Base-by-base conservation (phyloP, 2,797 vertebrate species). In the Hoplostethus mediterraneus region DNA sequence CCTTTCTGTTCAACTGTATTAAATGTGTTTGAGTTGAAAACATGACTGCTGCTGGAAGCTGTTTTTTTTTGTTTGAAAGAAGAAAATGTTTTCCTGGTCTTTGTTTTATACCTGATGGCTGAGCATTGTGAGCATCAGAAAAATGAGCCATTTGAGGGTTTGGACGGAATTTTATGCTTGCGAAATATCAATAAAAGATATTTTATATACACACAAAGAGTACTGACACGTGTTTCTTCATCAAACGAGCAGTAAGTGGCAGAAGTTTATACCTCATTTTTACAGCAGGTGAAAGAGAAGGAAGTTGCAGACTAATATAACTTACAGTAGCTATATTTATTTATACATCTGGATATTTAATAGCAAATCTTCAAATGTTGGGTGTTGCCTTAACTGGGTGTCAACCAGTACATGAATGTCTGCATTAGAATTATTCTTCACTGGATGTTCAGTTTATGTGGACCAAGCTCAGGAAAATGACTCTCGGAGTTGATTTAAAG, bases 141-240 rank as follows among this genome's bases (percentile, higher is more conserved):
- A 21, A 17, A 80, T 16, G 10, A 85, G 60, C 55, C 57, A 31
- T 77, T 70, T 71, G 60, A 84, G 63, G 55, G 56, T 65, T 65
- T 58, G 67, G 21, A 51, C 70, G 36, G 60, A 87, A 77, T 58
- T 88, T 87, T 73, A 87, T 90, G 92, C 89, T 90, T 93, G 90
- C 91, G 88, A 90, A 92, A 89, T 88, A 92, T 88, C 82, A 95
- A 95, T 95, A 94, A 95, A 95, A 76, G 71, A 91, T 93, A 93
- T 93, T 94, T 94, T 94, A 89, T 90, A 92, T 89, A 91, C 86
- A 73, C 85, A 79, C 64, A 81, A 21, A 21, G 62, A 56, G 33
- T 61, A 10, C n/a, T 40, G 47, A 48, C 42, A 61, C 10, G 63
- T 81, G 69, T 73, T 87, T 77, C 71, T 4, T 67, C 45, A 58